Base-by-base conservation (phyloP, 2,797 vertebrate genomes). In the Phaenicophaeus curvirostris region DNA sequence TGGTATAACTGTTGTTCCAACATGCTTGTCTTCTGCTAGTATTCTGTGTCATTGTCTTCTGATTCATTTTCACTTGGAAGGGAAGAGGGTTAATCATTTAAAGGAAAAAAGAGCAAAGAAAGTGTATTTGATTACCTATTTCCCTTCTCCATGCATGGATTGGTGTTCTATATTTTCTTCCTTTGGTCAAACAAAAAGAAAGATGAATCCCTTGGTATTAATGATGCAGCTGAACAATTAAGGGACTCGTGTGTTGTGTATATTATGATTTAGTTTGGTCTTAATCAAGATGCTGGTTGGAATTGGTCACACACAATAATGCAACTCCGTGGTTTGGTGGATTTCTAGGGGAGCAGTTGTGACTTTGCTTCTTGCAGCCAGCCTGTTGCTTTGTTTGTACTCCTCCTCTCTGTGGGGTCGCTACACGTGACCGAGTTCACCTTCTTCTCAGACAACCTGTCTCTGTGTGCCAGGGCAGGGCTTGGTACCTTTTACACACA, bases 381-480 rank as follows among this genome's bases (percentile, higher is more conserved):
- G 39, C 79, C 48, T 79, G 11, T 73, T 69, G 53, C 63, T 91
- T 27, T 61, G 11, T 80, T 39, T 71, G 18, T 58, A 4, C 37
- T 78, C 18, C 9, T 83, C 13, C 39, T 72, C 46, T 74, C 81
- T 57, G 3, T 54, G 59, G n/a, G 10, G 3, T 80, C 1, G 0
- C 42, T 63, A 58, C 20, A 2, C 11, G 28, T 74, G 58, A 8
- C 69, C 14, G 35, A 28, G 2, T 21, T 88, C 0, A 1, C 24
- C 39, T 80, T 31, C 4, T 74, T 17, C 51, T 78, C 0, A 0
- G 23, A 39, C 61, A 31, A 0, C 13, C 25, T 33, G 14, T 50
- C 11, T 68, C 53, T 53, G 11, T 41, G 46, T 92, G 66, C 42
- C 21, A 35, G n/a, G 46, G 16, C 68, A 87, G 55, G 23, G 16